These are phyloP conservation scores for Maconellicoccus hirsutus DNA, from an alignment of 1,140 invertebrate species.

Conservation along the genomic window DNA sequence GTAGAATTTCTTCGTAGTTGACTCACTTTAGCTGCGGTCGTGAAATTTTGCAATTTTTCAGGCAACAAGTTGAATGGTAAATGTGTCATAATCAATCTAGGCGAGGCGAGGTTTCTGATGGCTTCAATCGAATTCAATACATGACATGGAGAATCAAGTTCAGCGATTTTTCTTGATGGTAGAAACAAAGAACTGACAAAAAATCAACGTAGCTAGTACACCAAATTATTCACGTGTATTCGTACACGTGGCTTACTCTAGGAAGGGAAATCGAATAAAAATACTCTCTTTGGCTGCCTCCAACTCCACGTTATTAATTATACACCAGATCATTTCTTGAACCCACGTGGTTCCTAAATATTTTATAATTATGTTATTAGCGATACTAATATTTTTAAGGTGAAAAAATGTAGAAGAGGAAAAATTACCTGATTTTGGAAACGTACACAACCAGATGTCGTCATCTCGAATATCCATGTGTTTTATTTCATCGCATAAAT, in stretches of 20 bases:
- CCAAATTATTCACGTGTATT: too few species aligned
- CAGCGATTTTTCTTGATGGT: too few species aligned
- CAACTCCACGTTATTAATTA: conserved; percentile 65
- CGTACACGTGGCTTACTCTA: too few species aligned
- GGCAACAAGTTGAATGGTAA: conserved; percentile 54
- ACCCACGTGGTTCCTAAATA: conserved; percentile 83
- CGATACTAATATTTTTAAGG: too few species aligned
- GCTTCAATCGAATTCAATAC: conserved; percentile 47
- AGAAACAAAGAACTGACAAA: too few species aligned
- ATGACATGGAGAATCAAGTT: too few species aligned
- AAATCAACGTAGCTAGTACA: too few species aligned
- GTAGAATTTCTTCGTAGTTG: too few species aligned
- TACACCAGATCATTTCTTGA: conserved; percentile 78
- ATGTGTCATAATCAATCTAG: conserved; percentile 57
- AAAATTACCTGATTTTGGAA: conserved; percentile 38
- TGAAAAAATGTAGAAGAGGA: too few species aligned
- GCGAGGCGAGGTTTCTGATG: conserved; percentile 36
- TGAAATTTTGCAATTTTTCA: conserved; percentile 39
- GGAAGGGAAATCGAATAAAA: conserved; percentile 52
- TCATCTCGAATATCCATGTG: conserved; percentile 34
- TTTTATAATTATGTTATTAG: too few species aligned
- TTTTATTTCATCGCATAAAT: conserved; percentile 29
- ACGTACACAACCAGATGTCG: conserved; percentile 38
- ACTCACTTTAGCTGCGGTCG: conserved; percentile 43
- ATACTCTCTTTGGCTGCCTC: conserved; percentile 47